Evolutionary conservation across 2,797 vertebrate species (phyloP), one percentile per base, ranked within the genome.

Genomic region (Linurgus olivaceus): DNA sequence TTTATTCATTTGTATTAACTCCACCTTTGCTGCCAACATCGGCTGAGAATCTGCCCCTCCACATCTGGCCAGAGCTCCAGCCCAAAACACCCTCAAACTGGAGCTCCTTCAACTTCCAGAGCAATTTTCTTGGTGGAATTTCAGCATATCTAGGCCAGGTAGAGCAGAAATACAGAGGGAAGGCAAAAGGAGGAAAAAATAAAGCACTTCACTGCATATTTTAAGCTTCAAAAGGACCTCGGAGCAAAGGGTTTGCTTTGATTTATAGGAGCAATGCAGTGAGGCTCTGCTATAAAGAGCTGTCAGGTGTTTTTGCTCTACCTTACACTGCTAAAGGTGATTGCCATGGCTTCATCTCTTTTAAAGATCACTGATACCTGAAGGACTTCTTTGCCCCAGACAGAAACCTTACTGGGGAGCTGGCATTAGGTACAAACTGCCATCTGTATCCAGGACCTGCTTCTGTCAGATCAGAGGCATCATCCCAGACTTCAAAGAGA

Each of bases 401-500:
- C 86, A 97, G 92, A 95, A 97, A 94, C 81, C 90, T 93, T 86
- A 9, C 55, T 83, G 97, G 95, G 76, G 98, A 97, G 33, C 97
- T 98, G 77, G 98, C 98, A 71, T 97, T 96, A 55, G 97, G 96
- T 51, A 98, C 97, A 79, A 98, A 86, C 85, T 96, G 87, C 95
- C 97, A 95, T 48, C 83, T 94, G 42, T 98, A 98, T 10, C 96
- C 97, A 76, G 96, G 94, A 40, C 82, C 96, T 59, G 87, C 66
- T 95, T 95, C 96, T 44, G 92, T 97, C 61, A 97, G 85, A 78
- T 97, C 93, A 80, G 81, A 75, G 73, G 72, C 19, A 3, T 91
- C 96, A 78, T 97, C 92, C 97, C 97, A 98, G 24, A 97, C 94
- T 97, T 98, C 98, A 97, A 98, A 98, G 54, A 98, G 96, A 75